Evolutionary conservation across 2,888 invertebrate species (phyloP).

Genomic region (Cenopis cana): DNA sequence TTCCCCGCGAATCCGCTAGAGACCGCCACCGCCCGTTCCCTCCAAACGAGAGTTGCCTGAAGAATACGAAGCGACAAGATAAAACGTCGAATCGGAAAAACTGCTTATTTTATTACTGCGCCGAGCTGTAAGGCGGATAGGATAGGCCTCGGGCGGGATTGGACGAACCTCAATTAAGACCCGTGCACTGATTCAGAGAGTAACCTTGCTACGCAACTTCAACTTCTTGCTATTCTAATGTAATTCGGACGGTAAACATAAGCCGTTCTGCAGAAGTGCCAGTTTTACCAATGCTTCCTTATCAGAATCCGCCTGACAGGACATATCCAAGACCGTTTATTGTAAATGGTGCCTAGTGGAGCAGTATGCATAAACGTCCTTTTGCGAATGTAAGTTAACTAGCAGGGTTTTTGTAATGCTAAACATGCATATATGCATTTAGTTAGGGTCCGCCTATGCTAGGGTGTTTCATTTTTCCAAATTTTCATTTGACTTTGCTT

Average conservation of each 20-base stretch:
- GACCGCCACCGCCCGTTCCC: conserved; percentile 66
- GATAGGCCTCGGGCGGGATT: conserved; percentile 64
- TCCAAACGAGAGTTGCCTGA: conserved; percentile 66
- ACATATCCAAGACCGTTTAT: conserved; percentile 25
- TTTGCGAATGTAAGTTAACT: conserved; percentile 34
- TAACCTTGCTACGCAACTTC: conserved; percentile 31
- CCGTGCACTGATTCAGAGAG: conserved; percentile 37
- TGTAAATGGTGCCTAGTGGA: conserved; percentile 26
- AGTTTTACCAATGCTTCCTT: conserved; percentile 25
- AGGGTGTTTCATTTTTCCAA: no score
- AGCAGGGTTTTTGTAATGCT: conserved; percentile 27
- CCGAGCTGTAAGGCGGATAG: conserved; percentile 70
- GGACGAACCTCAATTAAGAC: conserved; percentile 44
- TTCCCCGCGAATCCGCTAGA: conserved; percentile 61
- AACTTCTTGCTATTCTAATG: conserved; percentile 15
- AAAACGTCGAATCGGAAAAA: conserved; percentile 80
- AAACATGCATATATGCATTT: conserved; percentile 40
- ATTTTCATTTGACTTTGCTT: no score
- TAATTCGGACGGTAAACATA: not conserved
- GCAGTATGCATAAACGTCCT: conserved; percentile 32
- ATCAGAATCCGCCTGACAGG: conserved; percentile 26
- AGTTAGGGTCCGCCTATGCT: not conserved
- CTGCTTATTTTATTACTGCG: conserved; percentile 81
- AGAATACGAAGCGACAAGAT: conserved; percentile 78
- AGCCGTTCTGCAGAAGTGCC: not conserved